phyloP scores from a whole-genome alignment of 2,113 vertebrate genomes.

The Odontophorus gujanensis region DNA sequence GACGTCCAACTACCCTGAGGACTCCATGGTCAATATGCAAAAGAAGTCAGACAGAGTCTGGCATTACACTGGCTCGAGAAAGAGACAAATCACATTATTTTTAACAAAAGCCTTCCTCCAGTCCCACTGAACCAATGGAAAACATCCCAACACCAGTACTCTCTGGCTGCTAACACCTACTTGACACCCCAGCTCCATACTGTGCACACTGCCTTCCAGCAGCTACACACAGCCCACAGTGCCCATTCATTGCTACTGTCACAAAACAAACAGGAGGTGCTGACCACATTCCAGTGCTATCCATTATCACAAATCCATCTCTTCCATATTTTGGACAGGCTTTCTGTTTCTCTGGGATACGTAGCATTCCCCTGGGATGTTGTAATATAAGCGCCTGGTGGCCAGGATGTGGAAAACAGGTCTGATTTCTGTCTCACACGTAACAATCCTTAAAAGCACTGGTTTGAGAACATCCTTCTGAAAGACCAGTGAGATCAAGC shows the following conservation, averaged over 20 bases:
- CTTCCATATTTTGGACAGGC: not conserved
- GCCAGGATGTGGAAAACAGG: not conserved
- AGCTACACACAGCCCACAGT: not conserved
- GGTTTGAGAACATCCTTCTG: not conserved
- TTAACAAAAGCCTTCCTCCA: not conserved
- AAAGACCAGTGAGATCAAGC: not conserved
- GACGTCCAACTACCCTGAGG: no score
- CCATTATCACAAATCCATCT: accelerated
- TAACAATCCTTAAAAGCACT: not conserved
- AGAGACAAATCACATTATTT: not conserved
- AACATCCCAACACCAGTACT: not conserved
- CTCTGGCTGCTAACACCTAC: accelerated
- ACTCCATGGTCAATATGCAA: no score
- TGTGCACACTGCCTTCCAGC: not conserved
- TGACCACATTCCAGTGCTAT: not conserved
- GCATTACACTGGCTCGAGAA: not conserved
- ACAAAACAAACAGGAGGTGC: not conserved
- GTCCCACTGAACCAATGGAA: not conserved
- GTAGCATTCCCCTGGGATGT: not conserved
- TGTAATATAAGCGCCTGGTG: not conserved
- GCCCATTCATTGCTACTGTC: not conserved
- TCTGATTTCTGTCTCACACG: accelerated
- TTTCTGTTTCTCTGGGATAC: not conserved
- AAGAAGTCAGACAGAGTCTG: not conserved
- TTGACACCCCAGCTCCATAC: not conserved